phyloP scores from a whole-genome alignment of 2,888 invertebrate genomes.

The Athalia circularis region DNA sequence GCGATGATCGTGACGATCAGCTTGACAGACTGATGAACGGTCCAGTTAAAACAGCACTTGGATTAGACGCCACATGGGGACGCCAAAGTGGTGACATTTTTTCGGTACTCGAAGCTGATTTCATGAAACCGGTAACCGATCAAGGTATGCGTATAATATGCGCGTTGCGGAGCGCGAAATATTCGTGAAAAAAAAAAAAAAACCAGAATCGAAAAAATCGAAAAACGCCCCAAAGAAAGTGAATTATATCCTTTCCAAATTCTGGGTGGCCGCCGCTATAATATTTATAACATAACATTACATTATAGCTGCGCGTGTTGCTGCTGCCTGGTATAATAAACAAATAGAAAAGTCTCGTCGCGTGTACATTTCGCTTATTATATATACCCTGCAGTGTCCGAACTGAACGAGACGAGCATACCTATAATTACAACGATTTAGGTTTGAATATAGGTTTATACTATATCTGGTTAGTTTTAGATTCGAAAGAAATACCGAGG shows the following conservation, averaged over 20 bases:
- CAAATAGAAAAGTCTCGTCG: constrained; percentile 28
- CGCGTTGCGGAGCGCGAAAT: background rate
- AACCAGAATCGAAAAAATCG: too few species aligned
- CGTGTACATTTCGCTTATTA: background rate
- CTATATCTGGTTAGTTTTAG: constrained; percentile 36
- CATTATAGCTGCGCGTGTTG: background rate
- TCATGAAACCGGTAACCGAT: constrained; percentile 87
- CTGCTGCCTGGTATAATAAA: constrained; percentile 29
- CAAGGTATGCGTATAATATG: constrained; percentile 76
- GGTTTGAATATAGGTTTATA: too few species aligned
- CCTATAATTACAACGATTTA: too few species aligned
- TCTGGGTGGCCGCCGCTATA: constrained; percentile 25
- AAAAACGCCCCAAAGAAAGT: background rate
- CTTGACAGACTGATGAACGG: constrained; percentile 83
- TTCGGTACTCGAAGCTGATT: constrained; percentile 78
- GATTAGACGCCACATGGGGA: constrained; percentile 79
- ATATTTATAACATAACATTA: too few species aligned
- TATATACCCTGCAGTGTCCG: constrained; percentile 13
- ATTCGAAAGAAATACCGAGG: constrained; percentile 12
- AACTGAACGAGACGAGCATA: constrained; percentile 18
- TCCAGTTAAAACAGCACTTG: constrained; percentile 80
- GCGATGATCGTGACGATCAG: constrained; percentile 63
- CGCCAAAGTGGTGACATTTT: constrained; percentile 80
- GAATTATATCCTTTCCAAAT: constrained; percentile 14
- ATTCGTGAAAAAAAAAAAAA: too few species aligned